Evolutionary conservation across 2,797 vertebrate species (phyloP).

Genomic region (Tadarida brasiliensis): DNA sequence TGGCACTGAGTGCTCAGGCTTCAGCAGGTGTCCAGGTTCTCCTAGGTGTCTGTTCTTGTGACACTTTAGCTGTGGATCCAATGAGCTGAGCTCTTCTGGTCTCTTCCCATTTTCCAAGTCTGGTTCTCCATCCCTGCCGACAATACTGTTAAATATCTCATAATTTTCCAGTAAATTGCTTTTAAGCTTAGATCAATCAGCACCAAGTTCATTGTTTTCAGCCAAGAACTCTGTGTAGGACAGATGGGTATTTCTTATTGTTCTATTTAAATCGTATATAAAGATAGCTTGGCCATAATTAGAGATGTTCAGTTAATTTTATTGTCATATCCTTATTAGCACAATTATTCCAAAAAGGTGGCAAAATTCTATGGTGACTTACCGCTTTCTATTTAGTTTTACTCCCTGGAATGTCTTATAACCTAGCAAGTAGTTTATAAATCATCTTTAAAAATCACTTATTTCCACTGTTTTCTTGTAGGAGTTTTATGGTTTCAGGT

Average conservation of each 20-base stretch:
- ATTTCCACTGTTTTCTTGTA: not conserved
- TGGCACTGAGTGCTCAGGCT: not conserved
- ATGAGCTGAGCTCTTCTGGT: not conserved
- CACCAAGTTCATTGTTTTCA: not conserved
- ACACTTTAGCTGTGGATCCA: not conserved
- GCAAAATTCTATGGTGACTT: constrained; percentile 14
- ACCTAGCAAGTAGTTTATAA: constrained; percentile 1
- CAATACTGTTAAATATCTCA: not conserved
- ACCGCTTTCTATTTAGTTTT: constrained; percentile 10
- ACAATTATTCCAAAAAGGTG: constrained; percentile 25
- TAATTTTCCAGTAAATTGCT: constrained; percentile 1
- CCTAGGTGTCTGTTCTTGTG: not conserved
- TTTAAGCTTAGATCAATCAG: not conserved
- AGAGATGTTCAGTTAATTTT: not conserved
- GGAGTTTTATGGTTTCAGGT: not conserved
- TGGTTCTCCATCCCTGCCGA: not conserved
- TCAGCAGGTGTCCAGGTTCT: not conserved
- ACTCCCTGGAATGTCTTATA: not conserved
- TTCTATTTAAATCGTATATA: not conserved
- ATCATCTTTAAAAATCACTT: constrained; percentile 1
- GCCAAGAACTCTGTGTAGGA: not conserved
- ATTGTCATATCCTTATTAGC: constrained; percentile 11
- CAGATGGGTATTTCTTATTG: not conserved
- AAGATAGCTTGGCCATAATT: not conserved
- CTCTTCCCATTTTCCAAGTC: not conserved